Evolutionary conservation across 1,140 invertebrate species (phyloP).

Genomic region (Fopius arisanus): DNA sequence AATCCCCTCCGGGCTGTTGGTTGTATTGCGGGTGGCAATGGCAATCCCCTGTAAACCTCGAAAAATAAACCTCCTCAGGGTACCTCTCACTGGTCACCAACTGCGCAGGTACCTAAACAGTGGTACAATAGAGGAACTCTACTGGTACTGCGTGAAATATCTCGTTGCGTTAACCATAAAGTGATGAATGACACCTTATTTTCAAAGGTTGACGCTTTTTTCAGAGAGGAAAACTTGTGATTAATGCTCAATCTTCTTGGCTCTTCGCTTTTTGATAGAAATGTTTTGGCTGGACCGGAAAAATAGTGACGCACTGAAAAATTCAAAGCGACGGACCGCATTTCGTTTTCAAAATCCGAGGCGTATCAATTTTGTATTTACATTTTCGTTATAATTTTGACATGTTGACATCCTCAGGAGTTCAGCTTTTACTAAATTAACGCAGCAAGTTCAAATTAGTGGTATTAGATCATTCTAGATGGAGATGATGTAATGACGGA

Average conservation of each 20-base stretch:
- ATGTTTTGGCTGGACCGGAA: not conserved
- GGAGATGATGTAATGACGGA: too few species aligned
- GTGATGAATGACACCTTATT: not conserved
- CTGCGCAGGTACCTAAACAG: slow-evolving; percentile 5
- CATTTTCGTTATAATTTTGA: too few species aligned
- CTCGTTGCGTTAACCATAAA: not conserved
- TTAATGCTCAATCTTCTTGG: not conserved
- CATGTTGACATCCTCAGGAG: too few species aligned
- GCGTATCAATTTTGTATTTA: too few species aligned
- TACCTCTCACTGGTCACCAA: not conserved
- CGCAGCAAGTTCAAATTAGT: too few species aligned
- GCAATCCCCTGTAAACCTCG: not conserved
- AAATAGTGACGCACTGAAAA: too few species aligned
- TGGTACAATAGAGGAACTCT: not conserved
- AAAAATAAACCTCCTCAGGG: not conserved
- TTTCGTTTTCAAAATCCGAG: too few species aligned
- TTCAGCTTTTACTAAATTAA: too few species aligned
- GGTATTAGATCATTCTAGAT: too few species aligned
- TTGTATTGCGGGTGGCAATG: slow-evolving; percentile 14
- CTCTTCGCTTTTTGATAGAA: not conserved
- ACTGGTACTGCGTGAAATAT: not conserved
- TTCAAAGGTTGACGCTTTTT: not conserved
- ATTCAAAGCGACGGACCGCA: too few species aligned
- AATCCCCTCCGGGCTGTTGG: not conserved
- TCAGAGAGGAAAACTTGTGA: not conserved